These are phyloP conservation scores for Centropristis striata DNA, from an alignment of 2,113 vertebrate species.

Conservation along the genomic window DNA sequence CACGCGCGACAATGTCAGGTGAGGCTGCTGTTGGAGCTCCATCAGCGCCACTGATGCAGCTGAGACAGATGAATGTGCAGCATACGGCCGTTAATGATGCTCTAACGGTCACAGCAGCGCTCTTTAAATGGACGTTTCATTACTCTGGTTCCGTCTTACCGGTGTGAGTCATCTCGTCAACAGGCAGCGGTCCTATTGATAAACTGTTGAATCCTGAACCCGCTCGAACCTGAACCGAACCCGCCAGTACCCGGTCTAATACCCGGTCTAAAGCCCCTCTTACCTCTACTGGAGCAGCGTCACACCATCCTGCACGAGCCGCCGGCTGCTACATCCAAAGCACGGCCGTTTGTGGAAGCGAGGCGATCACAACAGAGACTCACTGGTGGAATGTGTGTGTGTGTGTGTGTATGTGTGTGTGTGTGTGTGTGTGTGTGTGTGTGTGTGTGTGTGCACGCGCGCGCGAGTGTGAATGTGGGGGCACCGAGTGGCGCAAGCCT, in stretches of 20 bases:
- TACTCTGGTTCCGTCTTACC: background rate
- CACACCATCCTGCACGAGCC: conserved; percentile 45
- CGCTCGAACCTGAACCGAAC: background rate
- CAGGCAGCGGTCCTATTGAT: background rate
- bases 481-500: conserved; percentile 65
- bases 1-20: conserved; percentile 18
- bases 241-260: background rate
- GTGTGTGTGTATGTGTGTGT: background rate
- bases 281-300: conserved; percentile 50
- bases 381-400: conserved; percentile 57
- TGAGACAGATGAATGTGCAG: background rate
- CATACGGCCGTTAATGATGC: background rate
- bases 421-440: background rate
- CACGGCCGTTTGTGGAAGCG: conserved; percentile 36
- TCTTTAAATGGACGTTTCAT: background rate
- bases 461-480: conserved; percentile 40
- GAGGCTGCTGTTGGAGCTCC: conserved; percentile 22
- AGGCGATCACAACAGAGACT: conserved; percentile 22
- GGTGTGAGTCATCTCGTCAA: conserved; percentile 37
- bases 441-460: background rate
- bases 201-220: conserved; percentile 20
- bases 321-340: conserved; percentile 66
- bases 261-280: background rate
- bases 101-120: background rate
- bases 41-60: conserved; percentile 35